Percentiles rank a stretch among this genome's conserved stretches.
Evolutionary conservation across 2,888 invertebrate species (phyloP).

Genomic region (Harpagoxenus sublaevis): DNA sequence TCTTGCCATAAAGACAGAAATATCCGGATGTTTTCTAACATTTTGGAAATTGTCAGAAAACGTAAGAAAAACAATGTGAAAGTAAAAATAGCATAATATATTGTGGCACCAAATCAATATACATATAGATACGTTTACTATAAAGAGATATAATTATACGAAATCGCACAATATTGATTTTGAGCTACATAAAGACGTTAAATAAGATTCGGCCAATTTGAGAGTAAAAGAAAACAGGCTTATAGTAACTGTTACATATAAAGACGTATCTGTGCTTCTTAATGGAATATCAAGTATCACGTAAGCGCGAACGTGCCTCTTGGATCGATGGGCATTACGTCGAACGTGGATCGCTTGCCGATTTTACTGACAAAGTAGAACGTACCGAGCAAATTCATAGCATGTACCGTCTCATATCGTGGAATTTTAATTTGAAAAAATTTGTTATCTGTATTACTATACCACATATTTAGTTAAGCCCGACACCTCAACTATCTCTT

Average conservation of each 20-base stretch:
- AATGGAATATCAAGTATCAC: slow-evolving; percentile 45
- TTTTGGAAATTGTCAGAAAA: not conserved
- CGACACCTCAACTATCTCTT: not conserved
- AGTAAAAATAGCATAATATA: not conserved
- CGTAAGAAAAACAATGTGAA: not conserved
- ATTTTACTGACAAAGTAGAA: slow-evolving; percentile 58
- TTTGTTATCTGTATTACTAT: slow-evolving; percentile 23
- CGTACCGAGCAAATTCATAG: slow-evolving; percentile 55
- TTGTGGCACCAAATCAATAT: not conserved
- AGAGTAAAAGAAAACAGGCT: slow-evolving; percentile 4
- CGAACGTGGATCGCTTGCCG: slow-evolving; percentile 64
- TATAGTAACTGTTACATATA: slow-evolving; percentile 18
- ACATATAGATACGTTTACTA: not conserved
- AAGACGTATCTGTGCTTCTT: slow-evolving; percentile 23
- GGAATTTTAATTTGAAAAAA: slow-evolving; percentile 48
- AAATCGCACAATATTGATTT: not conserved
- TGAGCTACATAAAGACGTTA: not conserved
- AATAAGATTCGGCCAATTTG: not conserved
- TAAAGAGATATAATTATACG: not conserved
- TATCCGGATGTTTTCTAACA: not conserved
- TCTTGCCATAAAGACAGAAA: not conserved
- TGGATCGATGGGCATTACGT: slow-evolving; percentile 57
- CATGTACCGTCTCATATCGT: slow-evolving; percentile 36
- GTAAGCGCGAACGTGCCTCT: slow-evolving; percentile 7
- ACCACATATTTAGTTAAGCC: slow-evolving; percentile 8